Percentiles rank a stretch among this genome's conserved stretches.
Evolutionary conservation across 2,888 invertebrate genomes (phyloP).

Genomic region (Archips xylosteana): DNA sequence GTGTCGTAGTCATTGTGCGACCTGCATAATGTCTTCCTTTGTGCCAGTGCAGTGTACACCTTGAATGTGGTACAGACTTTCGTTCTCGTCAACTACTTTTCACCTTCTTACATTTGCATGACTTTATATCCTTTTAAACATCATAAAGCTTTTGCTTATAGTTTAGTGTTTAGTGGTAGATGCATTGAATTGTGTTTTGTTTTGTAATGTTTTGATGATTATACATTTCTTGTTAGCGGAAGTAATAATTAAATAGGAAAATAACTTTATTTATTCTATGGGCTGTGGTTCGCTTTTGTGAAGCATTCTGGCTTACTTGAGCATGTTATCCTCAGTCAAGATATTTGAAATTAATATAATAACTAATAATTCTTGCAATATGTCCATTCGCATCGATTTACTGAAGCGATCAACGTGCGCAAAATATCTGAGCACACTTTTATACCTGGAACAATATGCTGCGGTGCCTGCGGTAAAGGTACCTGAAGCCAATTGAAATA

Average conservation of each 20-base stretch:
- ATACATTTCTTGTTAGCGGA: constrained; percentile 8
- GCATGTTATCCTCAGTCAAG: neutral
- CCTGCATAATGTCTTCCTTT: constrained; percentile 81
- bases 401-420: neutral
- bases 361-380: neutral
- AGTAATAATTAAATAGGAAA: neutral
- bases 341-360: neutral
- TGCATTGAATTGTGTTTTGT: constrained; percentile 25
- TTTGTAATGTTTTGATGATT: constrained; percentile 12
- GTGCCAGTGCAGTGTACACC: constrained; percentile 78
- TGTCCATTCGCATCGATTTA: neutral
- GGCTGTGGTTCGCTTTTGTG: neutral
- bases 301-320: neutral
- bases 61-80: constrained; percentile 80
- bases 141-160: constrained; percentile 61
- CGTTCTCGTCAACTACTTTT: constrained; percentile 43
- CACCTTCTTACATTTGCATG: constrained; percentile 41
- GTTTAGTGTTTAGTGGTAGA: constrained; percentile 30
- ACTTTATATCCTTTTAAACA: constrained; percentile 52
- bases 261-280: neutral
- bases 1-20: constrained; percentile 85
- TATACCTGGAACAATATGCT: neutral
- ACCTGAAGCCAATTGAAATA: neutral
- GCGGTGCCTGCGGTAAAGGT: neutral
- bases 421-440: neutral